A percentile compares a stretch with the other conserved stretches of the same genome.
Conservation (phyloP, 2,113 vertebrate genomes). For the Ariopsis seemanni region DNA sequence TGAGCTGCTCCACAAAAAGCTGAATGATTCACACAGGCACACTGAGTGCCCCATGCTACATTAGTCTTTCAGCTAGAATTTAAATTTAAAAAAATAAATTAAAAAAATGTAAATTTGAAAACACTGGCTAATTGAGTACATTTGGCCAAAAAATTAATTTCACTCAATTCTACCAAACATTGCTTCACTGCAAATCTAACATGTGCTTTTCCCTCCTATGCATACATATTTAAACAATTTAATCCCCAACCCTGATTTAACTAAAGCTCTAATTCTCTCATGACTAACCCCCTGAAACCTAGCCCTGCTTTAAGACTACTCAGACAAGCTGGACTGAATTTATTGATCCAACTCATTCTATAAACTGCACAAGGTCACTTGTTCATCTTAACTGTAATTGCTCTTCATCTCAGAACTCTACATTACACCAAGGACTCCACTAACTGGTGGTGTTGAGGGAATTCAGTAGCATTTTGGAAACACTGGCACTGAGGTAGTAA, state of each 20-base stretch:
- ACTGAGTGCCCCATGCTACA: not conserved
- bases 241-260: not conserved
- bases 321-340: not conserved
- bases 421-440: not conserved
- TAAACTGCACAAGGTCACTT: not conserved
- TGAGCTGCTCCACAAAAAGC: not conserved
- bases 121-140: not conserved
- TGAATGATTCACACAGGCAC: not conserved
- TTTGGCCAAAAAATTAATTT: not conserved
- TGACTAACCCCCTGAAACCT: not conserved
- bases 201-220: too few relatives aligned
- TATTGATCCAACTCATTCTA: not conserved
- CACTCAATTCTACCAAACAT: not conserved
- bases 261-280: not conserved
- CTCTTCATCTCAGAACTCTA: not conserved
- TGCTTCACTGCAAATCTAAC: not conserved
- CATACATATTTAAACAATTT: not conserved
- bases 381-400: not conserved
- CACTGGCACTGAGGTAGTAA: not conserved
- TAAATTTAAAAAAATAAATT: not conserved
- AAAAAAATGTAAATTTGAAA: not conserved
- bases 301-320: not conserved
- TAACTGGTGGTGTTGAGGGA: not conserved
- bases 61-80: not conserved
- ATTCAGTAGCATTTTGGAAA: not conserved